Evolutionary conservation across 2,113 vertebrate genomes (phyloP), one percentile per base, ranked within the genome.

Genomic region (Merops nubicus): DNA sequence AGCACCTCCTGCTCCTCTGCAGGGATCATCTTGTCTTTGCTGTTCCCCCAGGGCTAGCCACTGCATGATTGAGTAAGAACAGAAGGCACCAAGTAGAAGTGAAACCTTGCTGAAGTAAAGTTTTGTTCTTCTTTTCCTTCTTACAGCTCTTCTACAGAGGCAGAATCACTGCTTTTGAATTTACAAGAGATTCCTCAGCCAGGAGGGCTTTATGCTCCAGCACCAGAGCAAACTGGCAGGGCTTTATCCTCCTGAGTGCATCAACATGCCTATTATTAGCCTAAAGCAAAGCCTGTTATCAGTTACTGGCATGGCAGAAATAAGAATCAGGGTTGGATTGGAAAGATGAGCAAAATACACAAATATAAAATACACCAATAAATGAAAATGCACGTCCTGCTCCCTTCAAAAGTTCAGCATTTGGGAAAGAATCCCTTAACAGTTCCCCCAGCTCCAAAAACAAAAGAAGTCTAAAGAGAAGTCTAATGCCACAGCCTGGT

Each of bases 241-340:
- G 69, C 33, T 65, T 91, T 81, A 93, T 65, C 36, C 47, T 64
- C 54, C 21, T 5, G 21, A 83, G 57, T 73, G 65, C 68, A 88
- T 88, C 89, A 72, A 26, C 36, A 65, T 84, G 68, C 64, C 84
- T 91, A 51, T 85, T 90, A 90, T 38, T 86, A 85, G 42, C 22
- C 51, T 92, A 51, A 93, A 85, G 9, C 60, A 93, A 93, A 93
- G 89, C 73, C 53, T 86, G 34, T 38, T 80, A 53, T 7, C 54
- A 53, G 40, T 67, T 69, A 56, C 13, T 63, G 85, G 50, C 22
- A 4, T 11, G 2, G 59, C 48, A 65, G 63, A 86, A 74, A 23
- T 34, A 83, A 86, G 28, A 83, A 68, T 25, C 36, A 19, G 34
- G 33, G 34, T 36, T n/a, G 25, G 42, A 45, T 26, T 42, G 23